Evolutionary conservation across 2,888 invertebrate genomes (phyloP), one percentile per base, ranked within the genome.

Genomic region (Pocota personata): DNA sequence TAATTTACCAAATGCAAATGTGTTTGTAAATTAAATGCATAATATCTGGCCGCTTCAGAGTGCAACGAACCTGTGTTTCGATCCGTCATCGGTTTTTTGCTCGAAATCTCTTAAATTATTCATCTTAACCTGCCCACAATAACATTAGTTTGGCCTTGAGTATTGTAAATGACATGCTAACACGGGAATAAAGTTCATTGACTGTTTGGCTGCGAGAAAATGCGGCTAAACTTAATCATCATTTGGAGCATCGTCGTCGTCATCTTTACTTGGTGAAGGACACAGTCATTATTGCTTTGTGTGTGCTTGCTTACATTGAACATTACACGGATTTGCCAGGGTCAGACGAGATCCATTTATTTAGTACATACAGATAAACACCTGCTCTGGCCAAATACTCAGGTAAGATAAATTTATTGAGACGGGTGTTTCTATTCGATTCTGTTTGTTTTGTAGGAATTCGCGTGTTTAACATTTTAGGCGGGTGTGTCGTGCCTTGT

Each of bases 141-240:
- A 12, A 16, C 19, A 69, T 55, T 14, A 50, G 43, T 19, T 48
- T 82, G 82, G 77, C 82, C 82, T 82, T 71, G 77, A 77, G 7
- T 30, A 8, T 10, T 14, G 30, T 32, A 2, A 12, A 62, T 50
- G 37, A 57, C 4, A 21, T 21, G 57, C 64, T 21, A 69, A 50
- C 14, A 60, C 27, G 19, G 14, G 27, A n/a, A 21, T 30, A 46
- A 16, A 82, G 77, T 64, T 77, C 71, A 62, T 57, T 71, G 71
- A 77, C 82, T 66, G 48, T 16, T 32, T n/a, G 1, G 16, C 19
- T 19, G 8, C n/a, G 10, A 46, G 24, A 66, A 57, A 58, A 72
- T 72, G 72, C 32, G 48, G 19, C 46, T 43, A n/a, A 57, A 48
- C 10, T 50, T 5, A 10, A 12, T 8, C 35, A 27, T 6, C 50